These are phyloP conservation scores for Silurus asotus DNA, from an alignment of 2,113 vertebrate genomes.

Conservation along the genomic window DNA sequence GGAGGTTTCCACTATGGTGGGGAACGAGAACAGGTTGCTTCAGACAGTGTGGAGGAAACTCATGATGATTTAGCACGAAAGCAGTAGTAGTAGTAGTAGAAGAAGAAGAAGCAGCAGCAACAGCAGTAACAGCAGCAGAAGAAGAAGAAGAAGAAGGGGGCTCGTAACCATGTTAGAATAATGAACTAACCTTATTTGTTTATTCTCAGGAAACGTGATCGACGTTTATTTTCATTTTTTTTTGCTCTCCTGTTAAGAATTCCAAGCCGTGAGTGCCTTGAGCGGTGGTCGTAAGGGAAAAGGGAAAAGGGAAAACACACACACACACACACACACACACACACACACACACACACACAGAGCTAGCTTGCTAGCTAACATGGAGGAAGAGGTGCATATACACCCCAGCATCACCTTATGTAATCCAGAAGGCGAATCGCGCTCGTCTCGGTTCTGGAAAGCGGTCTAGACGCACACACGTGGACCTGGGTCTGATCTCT, in stretches of 20 bases:
- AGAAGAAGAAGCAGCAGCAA: neutral
- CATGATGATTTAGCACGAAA: conserved; percentile 16
- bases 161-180: neutral
- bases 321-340: too few relatives aligned
- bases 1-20: neutral
- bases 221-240: neutral
- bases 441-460: conserved; percentile 31
- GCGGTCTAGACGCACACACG: conserved; percentile 41
- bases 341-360: too few relatives aligned
- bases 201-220: too few relatives aligned
- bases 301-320: too few relatives aligned
- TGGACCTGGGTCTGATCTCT: conserved; percentile 40
- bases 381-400: conserved; percentile 66
- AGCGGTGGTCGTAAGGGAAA: too few relatives aligned
- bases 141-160: neutral
- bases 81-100: neutral
- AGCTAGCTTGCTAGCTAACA: conserved; percentile 53
- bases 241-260: too few relatives aligned
- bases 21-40: conserved; percentile 25
- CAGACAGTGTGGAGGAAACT: conserved; percentile 17
- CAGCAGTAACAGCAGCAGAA: neutral
- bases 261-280: too few relatives aligned
- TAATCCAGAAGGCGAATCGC: conserved; percentile 61
- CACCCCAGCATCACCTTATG: conserved; percentile 64
- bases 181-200: neutral